Evolutionary conservation across 2,113 vertebrate species (phyloP), one percentile per base, ranked within the genome.

Genomic region (Nothoprocta perdicaria): DNA sequence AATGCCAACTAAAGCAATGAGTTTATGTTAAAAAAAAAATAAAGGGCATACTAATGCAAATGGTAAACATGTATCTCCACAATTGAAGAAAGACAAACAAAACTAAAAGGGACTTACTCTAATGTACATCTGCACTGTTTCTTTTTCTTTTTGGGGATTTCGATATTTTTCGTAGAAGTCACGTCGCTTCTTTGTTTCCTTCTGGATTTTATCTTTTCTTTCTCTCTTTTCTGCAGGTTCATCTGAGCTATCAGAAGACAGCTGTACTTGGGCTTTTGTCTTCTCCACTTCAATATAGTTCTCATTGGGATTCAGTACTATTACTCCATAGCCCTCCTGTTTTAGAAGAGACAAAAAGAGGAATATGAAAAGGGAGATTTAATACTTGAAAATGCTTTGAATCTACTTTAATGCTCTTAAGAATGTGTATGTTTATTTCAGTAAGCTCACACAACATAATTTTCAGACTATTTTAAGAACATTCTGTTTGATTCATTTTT

Each of bases 281-380:
- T 98, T 99, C 97, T 99, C 99, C 94, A 99, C 97, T 97, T 99
- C 99, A 96, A 99, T 98, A 97, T 98, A 99, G 98, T 99, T 99
- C 98, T 99, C 98, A 85, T 99, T 99, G 95, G 99, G 99, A 98
- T 99, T 99, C 95, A 99, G 97, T 83, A 99, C 98, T 96, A 99
- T 98, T 94, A 99, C 98, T 76, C 98, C 98, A 84, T 99, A 99
- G 86, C 98, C 98, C 93, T 99, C 99, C 99, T 99, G 92, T 96
- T 97, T 97, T 63, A 76, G 95, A 95, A 90, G 65, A 84, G 89
- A 88, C 18, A 94, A 52, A 88, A 91, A 88, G 71, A 96, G 66
- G 97, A 88, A 96, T 74, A 97, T 94, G 97, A 88, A 95, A 96
- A 95, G 96, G 94, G 96, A 75, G 79, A 96, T 86, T 95, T 94